phyloP scores from a whole-genome alignment of 1,140 invertebrate species.

The Nasonia longicornis region DNA sequence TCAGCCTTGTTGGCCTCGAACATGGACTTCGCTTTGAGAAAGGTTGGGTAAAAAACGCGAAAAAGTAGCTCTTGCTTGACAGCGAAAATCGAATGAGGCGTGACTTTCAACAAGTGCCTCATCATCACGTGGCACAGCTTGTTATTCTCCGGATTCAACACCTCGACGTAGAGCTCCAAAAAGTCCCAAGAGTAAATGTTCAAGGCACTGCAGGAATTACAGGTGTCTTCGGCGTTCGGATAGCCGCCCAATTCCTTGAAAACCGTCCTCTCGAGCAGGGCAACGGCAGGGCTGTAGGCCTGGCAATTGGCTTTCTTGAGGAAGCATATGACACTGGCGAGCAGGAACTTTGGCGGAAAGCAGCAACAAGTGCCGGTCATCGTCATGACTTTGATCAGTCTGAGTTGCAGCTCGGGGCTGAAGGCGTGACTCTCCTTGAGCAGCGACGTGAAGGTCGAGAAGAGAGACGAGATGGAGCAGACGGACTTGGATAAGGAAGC shows the following conservation, averaged over 20 bases:
- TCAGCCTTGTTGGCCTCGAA: constrained; percentile 61
- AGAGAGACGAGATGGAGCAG: constrained; percentile 73
- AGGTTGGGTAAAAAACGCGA: constrained; percentile 74
- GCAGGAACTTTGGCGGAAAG: constrained; percentile 69
- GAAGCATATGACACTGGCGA: constrained; percentile 62
- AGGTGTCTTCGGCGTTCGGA: constrained; percentile 49
- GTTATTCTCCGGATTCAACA: constrained; percentile 71
- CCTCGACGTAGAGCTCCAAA: constrained; percentile 71
- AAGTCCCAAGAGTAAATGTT: constrained; percentile 70
- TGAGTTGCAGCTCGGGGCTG: constrained; percentile 63
- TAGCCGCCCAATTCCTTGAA: constrained; percentile 73
- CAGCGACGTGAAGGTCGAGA: constrained; percentile 70
- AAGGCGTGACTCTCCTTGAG: constrained; percentile 66
- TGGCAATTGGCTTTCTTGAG: constrained; percentile 58
- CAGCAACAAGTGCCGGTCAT: constrained; percentile 76
- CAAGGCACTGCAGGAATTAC: constrained; percentile 53
- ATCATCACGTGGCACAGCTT: constrained; percentile 72
- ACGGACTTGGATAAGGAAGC: constrained; percentile 47
- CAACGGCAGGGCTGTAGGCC: constrained; percentile 60
- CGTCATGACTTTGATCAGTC: constrained; percentile 71
- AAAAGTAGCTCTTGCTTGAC: constrained; percentile 73
- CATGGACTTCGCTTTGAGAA: constrained; percentile 71
- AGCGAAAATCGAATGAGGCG: constrained; percentile 68
- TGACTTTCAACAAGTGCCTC: constrained; percentile 73
- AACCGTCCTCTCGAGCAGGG: constrained; percentile 72